phyloP scores from a whole-genome alignment of 2,888 invertebrate genomes.

The Ethmia dodecea region DNA sequence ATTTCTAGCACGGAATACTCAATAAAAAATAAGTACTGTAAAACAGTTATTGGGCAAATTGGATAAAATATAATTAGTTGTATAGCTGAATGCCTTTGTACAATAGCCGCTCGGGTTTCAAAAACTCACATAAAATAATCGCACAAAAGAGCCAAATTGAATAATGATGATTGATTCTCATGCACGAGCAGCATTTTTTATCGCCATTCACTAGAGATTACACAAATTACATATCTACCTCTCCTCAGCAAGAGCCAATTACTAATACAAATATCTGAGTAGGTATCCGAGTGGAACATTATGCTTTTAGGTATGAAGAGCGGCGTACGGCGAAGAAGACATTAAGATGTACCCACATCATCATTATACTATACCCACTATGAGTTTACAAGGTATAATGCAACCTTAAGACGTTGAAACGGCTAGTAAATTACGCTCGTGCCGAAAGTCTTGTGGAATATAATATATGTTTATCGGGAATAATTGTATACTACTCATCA shows the following conservation, averaged over 20 bases:
- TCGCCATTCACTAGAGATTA: conserved; percentile 10
- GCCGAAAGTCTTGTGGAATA: too few species aligned
- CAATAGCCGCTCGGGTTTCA: conserved; percentile 1
- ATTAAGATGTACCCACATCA: conserved; percentile 18
- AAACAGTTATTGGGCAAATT: too few species aligned
- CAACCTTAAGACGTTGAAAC: too few species aligned
- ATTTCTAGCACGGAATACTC: too few species aligned
- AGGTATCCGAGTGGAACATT: not conserved
- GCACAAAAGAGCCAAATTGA: conserved; percentile 17
- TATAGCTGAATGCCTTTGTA: not conserved
- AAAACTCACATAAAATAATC: conserved; percentile 4
- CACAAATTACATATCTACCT: conserved; percentile 14
- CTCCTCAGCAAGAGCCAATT: conserved; percentile 16
- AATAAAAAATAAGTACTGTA: too few species aligned
- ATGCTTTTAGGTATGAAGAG: conserved; percentile 3
- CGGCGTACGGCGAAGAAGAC: conserved; percentile 20
- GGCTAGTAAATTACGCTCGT: too few species aligned
- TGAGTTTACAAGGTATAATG: conserved; percentile 19
- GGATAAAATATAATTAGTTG: too few species aligned
- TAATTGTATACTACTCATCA: too few species aligned
- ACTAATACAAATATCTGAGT: conserved; percentile 15
- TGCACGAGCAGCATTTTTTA: conserved; percentile 9
- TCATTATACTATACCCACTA: conserved; percentile 19
- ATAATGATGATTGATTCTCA: conserved; percentile 20
- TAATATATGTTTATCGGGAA: too few species aligned